Evolutionary conservation across 2,797 vertebrate genomes (phyloP).

Genomic region (Todus mexicanus): DNA sequence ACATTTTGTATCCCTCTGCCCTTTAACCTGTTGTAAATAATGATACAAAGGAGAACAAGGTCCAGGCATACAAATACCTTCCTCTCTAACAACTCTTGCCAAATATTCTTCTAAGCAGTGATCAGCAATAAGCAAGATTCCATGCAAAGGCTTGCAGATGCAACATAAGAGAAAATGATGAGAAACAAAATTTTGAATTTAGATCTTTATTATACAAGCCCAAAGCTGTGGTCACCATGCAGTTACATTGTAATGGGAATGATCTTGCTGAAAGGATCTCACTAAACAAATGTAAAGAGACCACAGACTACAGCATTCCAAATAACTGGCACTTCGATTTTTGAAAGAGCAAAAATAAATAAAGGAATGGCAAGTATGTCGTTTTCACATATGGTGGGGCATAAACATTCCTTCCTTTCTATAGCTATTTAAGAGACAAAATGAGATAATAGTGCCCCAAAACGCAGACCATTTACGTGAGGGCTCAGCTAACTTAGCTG

Average conservation of each 20-base stretch:
- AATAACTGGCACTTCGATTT: conserved; percentile 70
- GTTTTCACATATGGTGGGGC: conserved; percentile 29
- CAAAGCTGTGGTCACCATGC: conserved; percentile 69
- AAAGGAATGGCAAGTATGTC: conserved; percentile 61
- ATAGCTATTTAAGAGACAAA: conserved; percentile 35
- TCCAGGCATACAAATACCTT: neutral
- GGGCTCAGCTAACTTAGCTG: neutral
- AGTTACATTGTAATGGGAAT: conserved; percentile 66
- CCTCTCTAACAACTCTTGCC: neutral
- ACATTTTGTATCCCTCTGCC: neutral
- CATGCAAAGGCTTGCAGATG: neutral
- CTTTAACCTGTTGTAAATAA: neutral
- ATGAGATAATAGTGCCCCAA: conserved; percentile 32
- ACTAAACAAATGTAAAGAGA: conserved; percentile 64
- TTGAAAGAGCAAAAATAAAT: conserved; percentile 71
- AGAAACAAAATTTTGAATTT: conserved; percentile 46
- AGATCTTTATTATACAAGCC: conserved; percentile 74
- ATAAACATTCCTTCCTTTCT: conserved; percentile 14
- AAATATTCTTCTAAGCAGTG: neutral
- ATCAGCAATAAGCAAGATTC: neutral
- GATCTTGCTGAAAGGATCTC: conserved; percentile 54
- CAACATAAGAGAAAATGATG: conserved; percentile 43
- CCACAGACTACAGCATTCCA: conserved; percentile 73
- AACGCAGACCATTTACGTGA: conserved; percentile 10
- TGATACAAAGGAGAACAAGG: neutral